Conservation (phyloP, 2,113 vertebrate genomes). For the Microcebus tavaratra region DNA sequence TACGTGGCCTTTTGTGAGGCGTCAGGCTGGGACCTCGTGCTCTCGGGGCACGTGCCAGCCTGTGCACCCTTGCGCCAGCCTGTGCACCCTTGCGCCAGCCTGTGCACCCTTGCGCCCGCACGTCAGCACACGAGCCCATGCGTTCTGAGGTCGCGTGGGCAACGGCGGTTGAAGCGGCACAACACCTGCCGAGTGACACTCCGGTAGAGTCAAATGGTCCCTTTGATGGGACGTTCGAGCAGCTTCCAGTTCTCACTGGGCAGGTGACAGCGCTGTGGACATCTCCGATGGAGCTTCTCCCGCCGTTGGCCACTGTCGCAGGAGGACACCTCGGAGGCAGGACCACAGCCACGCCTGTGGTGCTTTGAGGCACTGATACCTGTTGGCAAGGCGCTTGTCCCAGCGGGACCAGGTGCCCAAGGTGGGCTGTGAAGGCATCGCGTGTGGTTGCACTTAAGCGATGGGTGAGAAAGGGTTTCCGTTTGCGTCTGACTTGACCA, state of each 20-base stretch:
- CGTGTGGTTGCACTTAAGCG: background rate
- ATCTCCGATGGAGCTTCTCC: background rate
- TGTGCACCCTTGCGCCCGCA: accelerated
- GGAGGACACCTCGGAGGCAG: background rate
- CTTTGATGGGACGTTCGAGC: background rate
- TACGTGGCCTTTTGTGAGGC: accelerated
- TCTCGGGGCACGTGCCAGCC: accelerated
- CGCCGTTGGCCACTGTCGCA: accelerated
- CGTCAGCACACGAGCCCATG: accelerated
- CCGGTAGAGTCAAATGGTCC: background rate
- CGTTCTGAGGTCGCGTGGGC: background rate
- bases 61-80: too few species aligned
- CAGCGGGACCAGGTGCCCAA: too few species aligned
- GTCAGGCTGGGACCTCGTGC: accelerated
- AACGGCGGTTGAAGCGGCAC: background rate
- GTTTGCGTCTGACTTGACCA: accelerated
- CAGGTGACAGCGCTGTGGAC: accelerated
- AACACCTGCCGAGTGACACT: background rate
- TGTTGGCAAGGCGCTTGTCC: background rate
- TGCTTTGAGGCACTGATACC: background rate
- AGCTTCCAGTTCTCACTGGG: background rate
- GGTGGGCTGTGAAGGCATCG: background rate
- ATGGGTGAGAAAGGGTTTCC: accelerated
- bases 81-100: too few species aligned
- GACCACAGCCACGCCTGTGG: background rate